Evolutionary conservation across 1,140 invertebrate species (phyloP), one percentile per base, ranked within the genome.

Genomic region (Parapsyche elsis): DNA sequence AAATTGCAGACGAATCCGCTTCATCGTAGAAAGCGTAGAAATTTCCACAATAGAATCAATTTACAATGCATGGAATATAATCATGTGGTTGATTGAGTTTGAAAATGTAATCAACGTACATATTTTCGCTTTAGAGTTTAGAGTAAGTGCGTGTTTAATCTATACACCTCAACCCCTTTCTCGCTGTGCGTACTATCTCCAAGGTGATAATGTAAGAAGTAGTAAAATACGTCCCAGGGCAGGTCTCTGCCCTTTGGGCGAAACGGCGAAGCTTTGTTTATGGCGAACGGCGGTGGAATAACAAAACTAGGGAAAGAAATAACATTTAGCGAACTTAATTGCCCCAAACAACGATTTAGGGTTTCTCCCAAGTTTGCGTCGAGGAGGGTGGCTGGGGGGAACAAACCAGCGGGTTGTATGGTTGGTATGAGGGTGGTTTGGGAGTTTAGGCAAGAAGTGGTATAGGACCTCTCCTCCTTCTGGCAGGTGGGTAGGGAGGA

Each of bases 321-420:
- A 83, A 83, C 80, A 83, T 83, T 83, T 83, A 83, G 82, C 77
- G 78, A 83, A 83, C 82, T 81, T 83, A 83, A 83, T 83, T 83
- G 82, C 80, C 82, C 80, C 74, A 81, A 81, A 81, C 78, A 83
- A 76, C 82, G 82, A 83, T 83, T 83, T 83, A 83, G 79, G 76
- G 81, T 79, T 77, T 77, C 75, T 77, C 57, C 73, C 24, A 45
- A 77, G 59, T 61, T 64, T 64, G 38, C 73, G 44, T 57, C 53
- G 16, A 9, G 53, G 38, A 44, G 45, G 46, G 71, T 16, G 38
- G 71, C 1, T 38, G 14, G 46, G 71, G 38, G 24, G 2, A 38
- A 30, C 70, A 16, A 12, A 2, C 49, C 12, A 12, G 49, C 4
- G 49, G 49, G 21, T 16, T 61, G 57, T 61, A 26, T 23, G 24